Base-by-base conservation (phyloP, 1,140 invertebrate species). In the Caenorhabditis briggsae region DNA sequence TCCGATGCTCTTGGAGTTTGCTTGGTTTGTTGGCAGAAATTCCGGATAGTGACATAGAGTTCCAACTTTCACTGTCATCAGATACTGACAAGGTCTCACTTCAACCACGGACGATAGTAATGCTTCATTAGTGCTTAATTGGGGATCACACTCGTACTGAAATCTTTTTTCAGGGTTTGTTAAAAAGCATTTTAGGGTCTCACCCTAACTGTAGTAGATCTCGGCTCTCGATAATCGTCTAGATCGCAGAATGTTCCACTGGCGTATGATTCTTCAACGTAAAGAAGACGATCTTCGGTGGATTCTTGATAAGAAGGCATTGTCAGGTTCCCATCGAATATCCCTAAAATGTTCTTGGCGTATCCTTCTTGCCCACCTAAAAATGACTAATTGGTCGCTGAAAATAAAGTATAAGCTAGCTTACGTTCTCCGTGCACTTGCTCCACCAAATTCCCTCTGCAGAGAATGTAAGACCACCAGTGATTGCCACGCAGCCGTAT, bases 221-320 rank as follows among this genome's bases (percentile, higher is more conserved):
- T 48, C 50, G 70, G 70, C n/a, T 78, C 70, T 50, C 61, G 20
- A 33, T 65, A 65, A 9, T 78, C 33, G 2, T 78, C n/a, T 9
- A 78, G 18, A 46, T 78, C 70, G 23, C 70, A 78, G 33, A 46
- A 78, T 6, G 70, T 78, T 50, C 70, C 70, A 78, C 70, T 78
- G 11, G 18, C 50, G n/a, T 78, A 78, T 14, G 20, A 50, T 50
- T 78, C 70, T 50, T 78, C 70, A 1, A 78, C 20, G 14, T 50
- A 78, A 23, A 78, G 70, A 18, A 78, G 20, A 8, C 70, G 70
- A 50, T 78, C 70, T 23, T 78, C 70, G 1, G 70, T 78, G 23
- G 70, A 78, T 78, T 78, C 70, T 50, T 78, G 70, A 50, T 50
- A 78, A 23, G 70, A 78, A 50, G 70, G 70, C 70, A 78, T 78